These are phyloP conservation scores for Gadopsis marmoratus DNA, from an alignment of 2,797 vertebrate species.

Conservation along the genomic window DNA sequence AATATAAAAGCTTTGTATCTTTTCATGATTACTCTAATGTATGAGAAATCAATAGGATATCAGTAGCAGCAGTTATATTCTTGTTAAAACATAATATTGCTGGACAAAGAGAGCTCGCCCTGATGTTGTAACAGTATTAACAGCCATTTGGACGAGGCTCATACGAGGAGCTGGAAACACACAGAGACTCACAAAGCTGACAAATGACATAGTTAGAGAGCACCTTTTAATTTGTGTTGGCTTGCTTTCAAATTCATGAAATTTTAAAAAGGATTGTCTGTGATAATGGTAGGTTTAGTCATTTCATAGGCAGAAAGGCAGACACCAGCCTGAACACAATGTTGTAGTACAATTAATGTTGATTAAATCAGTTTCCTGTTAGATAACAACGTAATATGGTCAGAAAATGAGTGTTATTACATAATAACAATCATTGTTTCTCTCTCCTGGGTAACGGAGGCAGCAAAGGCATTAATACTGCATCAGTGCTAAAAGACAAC, in stretches of 20 bases:
- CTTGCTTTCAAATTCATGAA: constrained; percentile 52
- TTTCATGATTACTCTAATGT: constrained; percentile 49
- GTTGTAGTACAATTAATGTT: constrained; percentile 17
- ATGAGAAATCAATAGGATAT: constrained; percentile 54
- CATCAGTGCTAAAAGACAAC: neutral
- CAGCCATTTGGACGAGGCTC: constrained; percentile 47
- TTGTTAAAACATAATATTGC: constrained; percentile 38
- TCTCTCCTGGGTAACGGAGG: neutral
- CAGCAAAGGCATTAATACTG: neutral
- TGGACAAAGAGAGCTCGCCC: constrained; percentile 17
- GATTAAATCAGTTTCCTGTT: constrained; percentile 49
- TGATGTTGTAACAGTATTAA: constrained; percentile 63
- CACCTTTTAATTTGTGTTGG: constrained; percentile 64
- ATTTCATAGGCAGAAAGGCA: constrained; percentile 37
- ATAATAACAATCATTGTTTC: constrained; percentile 30
- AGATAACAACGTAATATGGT: constrained; percentile 49
- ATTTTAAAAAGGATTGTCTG: constrained; percentile 58
- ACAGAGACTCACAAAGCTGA: constrained; percentile 68
- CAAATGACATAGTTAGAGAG: constrained; percentile 62
- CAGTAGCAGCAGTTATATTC: constrained; percentile 38
- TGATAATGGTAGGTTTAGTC: constrained; percentile 63
- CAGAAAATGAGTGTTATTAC: constrained; percentile 36
- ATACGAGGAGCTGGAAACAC: constrained; percentile 48
- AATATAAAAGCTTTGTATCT: constrained; percentile 58
- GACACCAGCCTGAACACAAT: constrained; percentile 32